Evolutionary conservation across 2,113 vertebrate species (phyloP), one percentile per base, ranked within the genome.

Genomic region (Echinops telfairi): DNA sequence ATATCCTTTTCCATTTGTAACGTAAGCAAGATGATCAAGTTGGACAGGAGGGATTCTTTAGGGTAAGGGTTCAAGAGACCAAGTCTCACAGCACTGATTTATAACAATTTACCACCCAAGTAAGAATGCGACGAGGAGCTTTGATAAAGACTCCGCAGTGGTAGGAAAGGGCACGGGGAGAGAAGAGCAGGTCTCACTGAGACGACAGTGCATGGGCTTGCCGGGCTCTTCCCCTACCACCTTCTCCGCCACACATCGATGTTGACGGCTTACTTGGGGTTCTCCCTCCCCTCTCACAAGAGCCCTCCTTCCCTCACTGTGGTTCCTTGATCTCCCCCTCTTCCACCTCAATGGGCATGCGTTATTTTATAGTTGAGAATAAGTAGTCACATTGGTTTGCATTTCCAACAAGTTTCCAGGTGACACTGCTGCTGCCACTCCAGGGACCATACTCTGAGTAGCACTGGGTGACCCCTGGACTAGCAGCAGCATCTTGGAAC

Each of bases 1-100:
- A 14, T 23, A 12, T 53, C 58, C 22, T 82, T 91, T 91, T 78
- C n/a, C 82, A 75, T 33, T 57, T 79, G 58, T 73, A 58, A 38
- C 40, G 29, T 3, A 83, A 64, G 23, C 9, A 3, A 62, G 57
- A 6, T n/a, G 71, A 87, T 66, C 58, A 36, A 36, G 53, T 87
- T 83, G n/a, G 53, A 68, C 60, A 60, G 23, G 60, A 40, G 29
- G 31, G 33, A 43, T 47, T 77, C 7, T 77, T 68, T 23, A 1
- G 62, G 12, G 33, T n/a, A 29, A n/a, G 29, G 19, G 11, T 27
- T 10, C 4, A 73, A 36, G 33, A 33, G 7, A 10, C 17, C 90
- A 80, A 90, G 86, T 66, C 6, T 14, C 47, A 53, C 47, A 53
- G 47, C 38, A 38, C 6, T 47, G 47, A 64, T 53, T 64, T 40